These are phyloP conservation scores for Alosa alosa DNA, from an alignment of 2,113 vertebrate species.

Conservation along the genomic window DNA sequence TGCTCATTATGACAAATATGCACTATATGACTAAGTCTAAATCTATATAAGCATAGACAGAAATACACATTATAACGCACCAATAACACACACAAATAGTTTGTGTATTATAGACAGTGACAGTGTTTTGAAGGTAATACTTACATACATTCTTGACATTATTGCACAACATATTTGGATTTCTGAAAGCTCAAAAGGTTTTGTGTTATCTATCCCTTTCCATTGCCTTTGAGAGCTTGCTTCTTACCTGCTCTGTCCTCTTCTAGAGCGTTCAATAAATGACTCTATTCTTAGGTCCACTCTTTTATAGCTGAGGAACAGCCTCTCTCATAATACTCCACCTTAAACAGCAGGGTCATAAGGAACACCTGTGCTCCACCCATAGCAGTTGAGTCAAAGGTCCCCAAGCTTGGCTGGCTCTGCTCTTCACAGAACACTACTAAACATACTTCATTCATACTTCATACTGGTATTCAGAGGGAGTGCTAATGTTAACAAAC, in stretches of 20 bases:
- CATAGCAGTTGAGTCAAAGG: constrained; percentile 22
- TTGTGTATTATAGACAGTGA: not conserved
- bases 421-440: not conserved
- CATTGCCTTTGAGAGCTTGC: not conserved
- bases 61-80: not conserved
- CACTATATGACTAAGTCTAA: not conserved
- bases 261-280: constrained; percentile 32
- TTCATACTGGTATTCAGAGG: not conserved
- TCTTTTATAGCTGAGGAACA: constrained; percentile 59
- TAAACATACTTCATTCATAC: not conserved
- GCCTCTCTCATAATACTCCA: constrained; percentile 44
- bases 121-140: not conserved
- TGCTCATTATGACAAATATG: not conserved
- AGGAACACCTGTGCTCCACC: constrained; percentile 17
- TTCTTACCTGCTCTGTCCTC: constrained; percentile 22
- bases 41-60: not conserved
- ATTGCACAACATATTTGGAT: not conserved
- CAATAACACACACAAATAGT: not conserved
- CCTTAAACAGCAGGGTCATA: constrained; percentile 42
- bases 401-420: constrained; percentile 52
- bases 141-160: not conserved
- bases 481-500: constrained; percentile 3
- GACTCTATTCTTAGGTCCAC: constrained; percentile 64
- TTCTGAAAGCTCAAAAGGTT: not conserved
- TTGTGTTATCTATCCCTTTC: not conserved